phyloP scores from a whole-genome alignment of 2,888 invertebrate genomes.

The Troglohyphantes excavatus region DNA sequence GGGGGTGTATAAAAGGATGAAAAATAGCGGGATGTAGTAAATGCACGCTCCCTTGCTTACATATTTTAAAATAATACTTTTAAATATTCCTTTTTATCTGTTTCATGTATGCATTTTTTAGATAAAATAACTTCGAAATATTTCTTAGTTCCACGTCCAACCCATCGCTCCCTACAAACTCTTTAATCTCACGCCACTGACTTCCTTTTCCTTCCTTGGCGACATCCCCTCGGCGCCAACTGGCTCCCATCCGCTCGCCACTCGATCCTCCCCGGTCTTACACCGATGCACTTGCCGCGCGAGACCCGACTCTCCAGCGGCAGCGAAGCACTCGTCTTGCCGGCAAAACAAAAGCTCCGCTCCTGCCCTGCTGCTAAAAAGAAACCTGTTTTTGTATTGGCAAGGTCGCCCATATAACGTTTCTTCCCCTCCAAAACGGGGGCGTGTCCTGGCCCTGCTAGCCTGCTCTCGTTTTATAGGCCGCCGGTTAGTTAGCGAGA shows the following conservation, averaged over 20 bases:
- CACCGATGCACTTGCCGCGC: slow-evolving; percentile 58
- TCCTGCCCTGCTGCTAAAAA: slow-evolving; percentile 27
- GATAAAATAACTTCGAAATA: no score
- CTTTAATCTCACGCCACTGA: not conserved
- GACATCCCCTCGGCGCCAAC: slow-evolving; percentile 21
- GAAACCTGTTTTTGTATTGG: slow-evolving; percentile 61
- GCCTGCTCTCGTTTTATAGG: slow-evolving; percentile 23
- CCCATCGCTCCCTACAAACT: not conserved
- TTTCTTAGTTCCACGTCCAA: not conserved
- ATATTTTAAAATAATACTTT: no score
- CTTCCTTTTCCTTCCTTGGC: slow-evolving; percentile 32
- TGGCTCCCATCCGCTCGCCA: slow-evolving; percentile 43
- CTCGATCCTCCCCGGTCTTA: slow-evolving; percentile 14
- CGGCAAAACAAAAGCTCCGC: not conserved
- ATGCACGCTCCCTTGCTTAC: no score
- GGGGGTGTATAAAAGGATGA: no score
- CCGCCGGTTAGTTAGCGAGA: slow-evolving; percentile 15
- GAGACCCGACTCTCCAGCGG: slow-evolving; percentile 34
- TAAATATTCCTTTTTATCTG: no score
- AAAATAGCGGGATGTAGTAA: no score
- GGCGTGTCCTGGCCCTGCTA: slow-evolving; percentile 56
- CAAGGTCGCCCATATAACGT: slow-evolving; percentile 67
- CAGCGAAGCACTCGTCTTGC: not conserved
- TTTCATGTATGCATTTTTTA: no score
- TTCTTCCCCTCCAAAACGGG: slow-evolving; percentile 59